A percentile compares a stretch with the other conserved stretches of the same genome.
These are phyloP conservation scores for Ashinkailepas kermadecensis DNA, from an alignment of 2,888 invertebrate genomes.

Conservation along the genomic window DNA sequence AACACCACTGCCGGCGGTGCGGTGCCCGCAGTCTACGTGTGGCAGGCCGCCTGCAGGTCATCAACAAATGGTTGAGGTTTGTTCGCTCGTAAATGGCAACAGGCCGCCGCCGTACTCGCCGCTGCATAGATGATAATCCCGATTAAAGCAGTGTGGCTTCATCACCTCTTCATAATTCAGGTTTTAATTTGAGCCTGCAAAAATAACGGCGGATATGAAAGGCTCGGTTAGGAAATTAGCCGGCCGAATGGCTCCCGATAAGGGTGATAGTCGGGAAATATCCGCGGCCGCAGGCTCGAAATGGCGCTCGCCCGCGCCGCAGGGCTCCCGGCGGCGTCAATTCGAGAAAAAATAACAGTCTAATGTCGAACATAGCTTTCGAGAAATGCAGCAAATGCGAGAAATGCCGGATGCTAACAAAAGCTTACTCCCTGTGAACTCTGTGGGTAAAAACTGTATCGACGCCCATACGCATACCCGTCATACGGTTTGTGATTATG, in stretches of 20 bases:
- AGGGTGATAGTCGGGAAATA: background rate
- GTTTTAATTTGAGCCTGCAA: conserved; percentile 12
- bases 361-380: too few species aligned
- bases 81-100: background rate
- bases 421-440: too few species aligned
- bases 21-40: too few species aligned
- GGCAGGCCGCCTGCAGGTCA: background rate
- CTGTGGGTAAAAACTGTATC: too few species aligned
- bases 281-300: background rate
- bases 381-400: too few species aligned
- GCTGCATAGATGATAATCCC: background rate
- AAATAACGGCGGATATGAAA: conserved; percentile 16
- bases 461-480: too few species aligned
- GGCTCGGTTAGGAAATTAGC: conserved; percentile 9
- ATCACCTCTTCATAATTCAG: conserved; percentile 12
- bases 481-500: too few species aligned
- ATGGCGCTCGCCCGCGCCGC: background rate
- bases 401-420: too few species aligned
- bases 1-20: too few species aligned
- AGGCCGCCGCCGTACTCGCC: background rate
- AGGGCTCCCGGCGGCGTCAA: too few species aligned
- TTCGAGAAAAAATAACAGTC: too few species aligned
- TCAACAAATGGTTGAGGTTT: background rate
- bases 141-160: background rate
- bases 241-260: background rate